These are phyloP conservation scores for Pterocles orientalis DNA, from an alignment of 2,113 vertebrate species.

Conservation along the genomic window DNA sequence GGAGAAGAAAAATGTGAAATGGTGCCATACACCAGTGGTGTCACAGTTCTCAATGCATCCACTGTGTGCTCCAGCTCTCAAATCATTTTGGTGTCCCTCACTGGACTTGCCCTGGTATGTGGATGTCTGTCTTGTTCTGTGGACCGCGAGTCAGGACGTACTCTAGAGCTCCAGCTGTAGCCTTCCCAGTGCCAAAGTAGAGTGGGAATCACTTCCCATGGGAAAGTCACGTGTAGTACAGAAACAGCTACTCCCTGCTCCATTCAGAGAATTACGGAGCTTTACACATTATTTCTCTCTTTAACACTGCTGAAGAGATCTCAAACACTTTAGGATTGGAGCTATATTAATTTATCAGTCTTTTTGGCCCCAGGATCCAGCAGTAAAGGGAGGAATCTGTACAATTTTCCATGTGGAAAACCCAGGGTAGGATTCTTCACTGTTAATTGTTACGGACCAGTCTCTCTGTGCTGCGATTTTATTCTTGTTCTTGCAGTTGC, in stretches of 20 bases:
- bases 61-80: accelerated
- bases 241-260: background rate
- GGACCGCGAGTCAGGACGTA: background rate
- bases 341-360: background rate
- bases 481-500: background rate
- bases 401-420: background rate
- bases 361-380: background rate
- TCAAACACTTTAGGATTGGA: background rate
- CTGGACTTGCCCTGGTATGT: background rate
- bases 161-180: background rate
- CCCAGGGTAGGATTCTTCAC: background rate
- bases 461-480: background rate
- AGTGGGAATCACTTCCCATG: background rate
- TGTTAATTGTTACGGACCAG: background rate
- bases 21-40: background rate
- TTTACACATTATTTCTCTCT: background rate
- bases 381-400: background rate
- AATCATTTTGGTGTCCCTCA: background rate
- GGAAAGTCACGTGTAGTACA: background rate
- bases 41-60: background rate
- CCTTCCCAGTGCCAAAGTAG: background rate
- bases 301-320: background rate
- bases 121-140: background rate
- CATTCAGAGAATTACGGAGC: background rate
- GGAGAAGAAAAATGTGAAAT: background rate